Conservation (phyloP, 2,797 vertebrate species). For the Odontamblyopus lacepedii region DNA sequence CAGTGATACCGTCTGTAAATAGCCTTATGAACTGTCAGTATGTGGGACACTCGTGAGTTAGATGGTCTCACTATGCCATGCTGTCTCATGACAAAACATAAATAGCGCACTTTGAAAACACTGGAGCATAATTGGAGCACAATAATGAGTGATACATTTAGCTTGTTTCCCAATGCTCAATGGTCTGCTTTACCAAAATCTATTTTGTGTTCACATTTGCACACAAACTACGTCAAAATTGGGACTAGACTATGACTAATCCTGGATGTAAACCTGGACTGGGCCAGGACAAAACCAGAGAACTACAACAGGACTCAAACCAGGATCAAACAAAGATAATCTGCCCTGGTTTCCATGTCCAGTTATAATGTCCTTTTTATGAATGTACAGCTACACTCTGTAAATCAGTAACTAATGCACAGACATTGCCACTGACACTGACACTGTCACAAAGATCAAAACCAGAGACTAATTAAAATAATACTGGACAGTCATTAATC, state of each 20-base stretch:
- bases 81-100: constrained; percentile 2
- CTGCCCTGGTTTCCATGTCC: not conserved
- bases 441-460: constrained; percentile 23
- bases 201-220: too few relatives aligned
- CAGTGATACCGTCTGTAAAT: constrained; percentile 11
- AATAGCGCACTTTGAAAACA: not conserved
- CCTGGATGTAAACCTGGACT: too few relatives aligned
- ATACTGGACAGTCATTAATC: constrained; percentile 11
- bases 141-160: too few relatives aligned
- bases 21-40: constrained; percentile 15
- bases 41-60: not conserved
- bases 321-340: not conserved
- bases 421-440: not conserved
- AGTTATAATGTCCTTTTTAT: not conserved
- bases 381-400: constrained; percentile 32
- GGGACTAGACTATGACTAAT: too few relatives aligned
- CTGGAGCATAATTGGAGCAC: too few relatives aligned
- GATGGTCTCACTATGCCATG: constrained; percentile 13
- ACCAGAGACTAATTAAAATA: constrained; percentile 28
- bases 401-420: constrained; percentile 46
- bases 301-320: too few relatives aligned
- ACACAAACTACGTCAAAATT: too few relatives aligned
- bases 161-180: too few relatives aligned
- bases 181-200: too few relatives aligned
- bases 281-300: too few relatives aligned